phyloP scores from a whole-genome alignment of 2,888 invertebrate species.

The Lottia scabra region DNA sequence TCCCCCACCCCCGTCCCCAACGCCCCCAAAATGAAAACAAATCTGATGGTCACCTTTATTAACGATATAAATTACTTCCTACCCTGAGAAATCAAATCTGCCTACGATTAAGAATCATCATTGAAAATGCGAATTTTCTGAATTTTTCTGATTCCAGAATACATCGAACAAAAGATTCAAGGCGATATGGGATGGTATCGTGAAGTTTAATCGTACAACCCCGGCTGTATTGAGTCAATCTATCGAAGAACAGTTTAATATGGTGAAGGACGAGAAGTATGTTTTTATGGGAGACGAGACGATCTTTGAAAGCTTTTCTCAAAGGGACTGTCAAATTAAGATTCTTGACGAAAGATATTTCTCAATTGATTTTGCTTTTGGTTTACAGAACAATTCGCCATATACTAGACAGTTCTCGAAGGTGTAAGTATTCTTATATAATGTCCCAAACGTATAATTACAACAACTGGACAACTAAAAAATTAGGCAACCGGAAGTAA shows the following conservation, averaged over 20 bases:
- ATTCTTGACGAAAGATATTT: not conserved
- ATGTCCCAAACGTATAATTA: too few species aligned
- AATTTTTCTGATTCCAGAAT: not conserved
- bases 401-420: not conserved
- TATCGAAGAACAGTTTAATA: not conserved
- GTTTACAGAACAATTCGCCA: not conserved
- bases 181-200: not conserved
- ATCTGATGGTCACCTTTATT: too few species aligned
- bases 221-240: not conserved
- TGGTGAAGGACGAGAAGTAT: not conserved
- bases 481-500: too few species aligned
- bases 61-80: too few species aligned
- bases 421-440: not conserved
- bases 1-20: too few species aligned
- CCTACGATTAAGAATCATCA: too few species aligned
- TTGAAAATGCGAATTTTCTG: too few species aligned
- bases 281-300: not conserved
- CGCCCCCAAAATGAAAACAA: too few species aligned
- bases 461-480: too few species aligned
- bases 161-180: not conserved
- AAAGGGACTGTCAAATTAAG: not conserved
- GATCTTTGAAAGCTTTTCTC: not conserved
- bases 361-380: not conserved
- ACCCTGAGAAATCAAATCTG: too few species aligned
- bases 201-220: not conserved